These are phyloP conservation scores for Folsomia candida DNA, from an alignment of 2,888 invertebrate species.

Conservation along the genomic window DNA sequence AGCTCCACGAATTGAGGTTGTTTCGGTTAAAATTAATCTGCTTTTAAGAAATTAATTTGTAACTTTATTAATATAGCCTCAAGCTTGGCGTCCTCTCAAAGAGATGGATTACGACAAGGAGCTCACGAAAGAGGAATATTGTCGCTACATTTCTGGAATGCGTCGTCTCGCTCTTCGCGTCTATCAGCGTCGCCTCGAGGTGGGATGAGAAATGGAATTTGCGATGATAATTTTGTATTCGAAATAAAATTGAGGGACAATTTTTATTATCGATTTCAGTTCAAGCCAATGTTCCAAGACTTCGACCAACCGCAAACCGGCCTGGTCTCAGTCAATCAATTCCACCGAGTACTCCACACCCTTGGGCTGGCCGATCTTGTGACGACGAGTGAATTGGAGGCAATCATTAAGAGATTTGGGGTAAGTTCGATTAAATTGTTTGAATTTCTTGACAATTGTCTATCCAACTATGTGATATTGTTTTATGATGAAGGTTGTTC, in stretches of 20 bases:
- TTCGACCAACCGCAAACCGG: conserved; percentile 48
- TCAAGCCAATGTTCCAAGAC: conserved; percentile 49
- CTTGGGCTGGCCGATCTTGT: conserved; percentile 42
- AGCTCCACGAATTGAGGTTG: conserved; percentile 66
- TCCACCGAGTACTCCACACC: conserved; percentile 48
- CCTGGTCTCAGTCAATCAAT: conserved; percentile 47
- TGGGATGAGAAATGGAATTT: conserved; percentile 17
- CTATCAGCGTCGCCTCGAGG: conserved; percentile 39
- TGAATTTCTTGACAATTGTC: background rate
- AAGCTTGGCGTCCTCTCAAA: conserved; percentile 47
- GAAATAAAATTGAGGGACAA: background rate
- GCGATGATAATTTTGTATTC: background rate
- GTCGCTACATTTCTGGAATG: conserved; percentile 42
- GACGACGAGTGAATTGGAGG: conserved; percentile 45
- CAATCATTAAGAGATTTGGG: conserved; percentile 44
- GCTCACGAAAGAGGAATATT: conserved; percentile 36
- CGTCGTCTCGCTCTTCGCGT: conserved; percentile 40
- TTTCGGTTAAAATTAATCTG: no score
- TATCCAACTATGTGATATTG: background rate
- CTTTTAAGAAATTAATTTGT: no score
- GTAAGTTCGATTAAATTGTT: conserved; percentile 26
- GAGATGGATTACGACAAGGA: conserved; percentile 49
- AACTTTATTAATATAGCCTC: no score
- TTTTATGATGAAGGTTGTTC: conserved; percentile 37
- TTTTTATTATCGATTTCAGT: conserved; percentile 35